These are phyloP conservation scores for Callopanchax toddi DNA, from an alignment of 2,113 vertebrate genomes.

Conservation along the genomic window DNA sequence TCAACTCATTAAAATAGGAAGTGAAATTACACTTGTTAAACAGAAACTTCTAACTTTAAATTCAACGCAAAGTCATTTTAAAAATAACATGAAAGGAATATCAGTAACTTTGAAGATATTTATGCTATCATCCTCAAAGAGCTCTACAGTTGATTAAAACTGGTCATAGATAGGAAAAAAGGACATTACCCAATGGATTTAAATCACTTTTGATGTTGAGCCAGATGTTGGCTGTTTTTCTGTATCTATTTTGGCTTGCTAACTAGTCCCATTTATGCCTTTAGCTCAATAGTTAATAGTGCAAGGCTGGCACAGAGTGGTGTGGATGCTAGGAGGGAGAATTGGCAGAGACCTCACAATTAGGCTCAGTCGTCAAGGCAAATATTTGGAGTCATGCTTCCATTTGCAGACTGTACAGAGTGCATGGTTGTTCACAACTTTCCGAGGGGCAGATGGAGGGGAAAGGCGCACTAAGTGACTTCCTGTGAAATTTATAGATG, in stretches of 20 bases:
- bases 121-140: constrained; percentile 17
- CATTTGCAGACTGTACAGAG: constrained; percentile 28
- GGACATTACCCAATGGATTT: constrained; percentile 24
- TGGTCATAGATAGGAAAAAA: constrained; percentile 22
- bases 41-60: not conserved
- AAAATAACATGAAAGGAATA: constrained; percentile 20
- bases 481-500: constrained; percentile 2
- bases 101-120: constrained; percentile 9
- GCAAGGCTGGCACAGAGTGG: constrained; percentile 23
- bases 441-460: constrained; percentile 4
- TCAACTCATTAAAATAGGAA: too few relatives aligned
- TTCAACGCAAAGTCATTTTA: not conserved
- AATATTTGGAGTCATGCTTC: constrained; percentile 48
- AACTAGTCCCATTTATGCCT: constrained; percentile 43
- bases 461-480: not conserved
- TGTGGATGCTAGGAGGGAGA: constrained; percentile 32
- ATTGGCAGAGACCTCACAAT: constrained; percentile 43
- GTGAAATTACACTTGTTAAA: not conserved
- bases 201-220: constrained; percentile 28
- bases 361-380: constrained; percentile 47
- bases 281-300: constrained; percentile 38
- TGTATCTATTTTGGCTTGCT: constrained; percentile 33
- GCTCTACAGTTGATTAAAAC: constrained; percentile 14
- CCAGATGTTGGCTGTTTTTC: constrained; percentile 34
- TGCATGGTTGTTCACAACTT: constrained; percentile 31